Base-by-base conservation (phyloP, 2,797 vertebrate species). In the Melanotaenia boesemani region DNA sequence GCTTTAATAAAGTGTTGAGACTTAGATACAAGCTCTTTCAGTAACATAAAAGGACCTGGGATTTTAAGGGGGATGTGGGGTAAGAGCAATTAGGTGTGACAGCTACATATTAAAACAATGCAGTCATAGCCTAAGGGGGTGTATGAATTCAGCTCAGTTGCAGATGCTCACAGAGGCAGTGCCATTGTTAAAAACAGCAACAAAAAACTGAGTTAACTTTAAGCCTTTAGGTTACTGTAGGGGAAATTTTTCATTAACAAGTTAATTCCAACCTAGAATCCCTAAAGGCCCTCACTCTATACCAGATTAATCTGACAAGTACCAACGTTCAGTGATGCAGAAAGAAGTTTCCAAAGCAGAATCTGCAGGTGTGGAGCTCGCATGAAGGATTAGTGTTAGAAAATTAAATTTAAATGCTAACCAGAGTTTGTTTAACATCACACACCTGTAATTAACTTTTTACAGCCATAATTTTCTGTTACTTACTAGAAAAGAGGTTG, bases 31-130 rank as follows among this genome's bases (percentile, higher is more conserved):
- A 24, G 52, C 7, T 34, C 4, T 39, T 39, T 39, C 0, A 60
- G 56, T 9, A 55, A 26, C 50, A 18, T 12, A n/a, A 46, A 28
- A 1, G 20, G 30, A 0, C 12, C 1, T n/a, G 52, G 52, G 63
- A 41, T 10, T 32, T 66, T 30, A 78, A 76, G 18, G 10, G 16
- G 34, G n/a, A 74, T 57, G 4, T 4, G 41, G 18, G 57, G 36
- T 57, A 39, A 57, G 10, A 63, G 26, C 2, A n/a, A 5, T n/a
- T 61, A 71, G 48, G 63, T 63, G 57, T 57, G 36, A 67, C 48
- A 50, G 4, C 24, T 65, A 60, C 34, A 72, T 34, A 62, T 73
- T 60, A 37, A 70, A 79, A 60, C 30, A 64, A 73, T 57, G 54
- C 10, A 57, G 24, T 13, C 20, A 20, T n/a, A 36, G 46, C 46